A percentile compares a stretch with the other conserved stretches of the same genome.
These are phyloP conservation scores for Drosophila bocqueti DNA, from an alignment of 1,140 invertebrate genomes.

Conservation along the genomic window DNA sequence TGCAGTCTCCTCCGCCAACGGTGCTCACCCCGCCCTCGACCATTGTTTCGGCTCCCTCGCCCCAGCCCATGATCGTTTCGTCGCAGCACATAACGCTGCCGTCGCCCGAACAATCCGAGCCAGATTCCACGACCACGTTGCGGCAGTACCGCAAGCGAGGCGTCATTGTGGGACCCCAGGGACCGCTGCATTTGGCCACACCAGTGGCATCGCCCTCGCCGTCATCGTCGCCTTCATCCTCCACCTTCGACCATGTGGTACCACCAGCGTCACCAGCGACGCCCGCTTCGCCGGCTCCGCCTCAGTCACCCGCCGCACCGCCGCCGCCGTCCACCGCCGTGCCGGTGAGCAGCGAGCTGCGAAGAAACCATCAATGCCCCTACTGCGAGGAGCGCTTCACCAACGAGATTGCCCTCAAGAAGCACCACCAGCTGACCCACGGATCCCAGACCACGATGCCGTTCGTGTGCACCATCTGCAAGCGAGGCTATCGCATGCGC, in stretches of 20 bases:
- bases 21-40: conserved; percentile 64
- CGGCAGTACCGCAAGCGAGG: conserved; percentile 74
- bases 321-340: conserved; percentile 1
- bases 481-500: conserved; percentile 78
- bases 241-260: conserved; percentile 45
- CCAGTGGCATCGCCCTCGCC: conserved; percentile 42
- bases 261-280: conserved; percentile 26
- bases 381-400: conserved; percentile 75
- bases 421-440: conserved; percentile 76
- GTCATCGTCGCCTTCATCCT: conserved; percentile 68
- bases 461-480: conserved; percentile 75
- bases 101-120: conserved; percentile 80
- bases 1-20: conserved; percentile 58
- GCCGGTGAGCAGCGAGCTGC: conserved; percentile 52
- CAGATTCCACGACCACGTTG: conserved; percentile 77
- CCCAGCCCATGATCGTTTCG: conserved; percentile 42
- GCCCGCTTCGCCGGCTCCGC: conserved; percentile 21
- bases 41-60: conserved; percentile 61
- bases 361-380: conserved; percentile 65
- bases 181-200: conserved; percentile 20
- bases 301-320: conserved; percentile 20
- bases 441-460: conserved; percentile 72
- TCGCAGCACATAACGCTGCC: conserved; percentile 70
- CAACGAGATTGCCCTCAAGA: conserved; percentile 74
- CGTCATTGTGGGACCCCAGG: conserved; percentile 48